Conservation (phyloP, 2,113 vertebrate genomes). For the Sapayoa aenigma region DNA sequence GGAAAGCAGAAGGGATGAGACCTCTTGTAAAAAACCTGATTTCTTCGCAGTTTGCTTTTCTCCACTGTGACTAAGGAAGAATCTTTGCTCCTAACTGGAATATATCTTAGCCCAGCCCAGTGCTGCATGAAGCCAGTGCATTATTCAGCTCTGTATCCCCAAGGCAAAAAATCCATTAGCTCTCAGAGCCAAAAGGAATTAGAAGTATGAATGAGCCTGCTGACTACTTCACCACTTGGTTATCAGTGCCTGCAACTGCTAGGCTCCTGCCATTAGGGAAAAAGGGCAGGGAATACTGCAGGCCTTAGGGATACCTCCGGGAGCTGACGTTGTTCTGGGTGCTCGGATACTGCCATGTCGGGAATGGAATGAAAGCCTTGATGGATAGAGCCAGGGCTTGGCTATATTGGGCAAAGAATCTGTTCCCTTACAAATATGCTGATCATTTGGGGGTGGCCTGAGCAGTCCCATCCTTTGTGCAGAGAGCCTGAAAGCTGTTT, state of each 20-base stretch:
- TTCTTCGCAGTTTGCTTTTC: not conserved
- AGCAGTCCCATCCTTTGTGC: not conserved
- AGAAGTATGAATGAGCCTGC: constrained; percentile 37
- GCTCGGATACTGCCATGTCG: not conserved
- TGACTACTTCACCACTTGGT: not conserved
- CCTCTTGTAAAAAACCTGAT: not conserved
- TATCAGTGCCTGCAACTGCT: constrained; percentile 7
- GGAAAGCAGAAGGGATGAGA: not conserved
- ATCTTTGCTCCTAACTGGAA: constrained; percentile 6
- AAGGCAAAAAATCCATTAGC: constrained; percentile 70
- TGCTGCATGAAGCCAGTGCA: constrained; percentile 35
- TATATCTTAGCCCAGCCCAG: not conserved
- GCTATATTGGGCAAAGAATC: constrained; percentile 41
- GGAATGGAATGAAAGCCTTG: not conserved
- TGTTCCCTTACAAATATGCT: constrained; percentile 9
- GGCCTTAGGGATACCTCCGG: not conserved
- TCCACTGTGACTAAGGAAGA: not conserved
- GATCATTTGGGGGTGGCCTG: not conserved
- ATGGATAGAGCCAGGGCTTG: constrained; percentile 21
- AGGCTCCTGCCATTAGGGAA: not conserved
- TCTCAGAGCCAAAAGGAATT: constrained; percentile 47
- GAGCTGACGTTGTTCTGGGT: not conserved
- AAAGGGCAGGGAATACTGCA: not conserved
- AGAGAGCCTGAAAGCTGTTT: not conserved
- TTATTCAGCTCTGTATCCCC: constrained; percentile 58